These are phyloP conservation scores for Druceiella hillmani DNA, from an alignment of 2,888 invertebrate genomes.

Conservation along the genomic window DNA sequence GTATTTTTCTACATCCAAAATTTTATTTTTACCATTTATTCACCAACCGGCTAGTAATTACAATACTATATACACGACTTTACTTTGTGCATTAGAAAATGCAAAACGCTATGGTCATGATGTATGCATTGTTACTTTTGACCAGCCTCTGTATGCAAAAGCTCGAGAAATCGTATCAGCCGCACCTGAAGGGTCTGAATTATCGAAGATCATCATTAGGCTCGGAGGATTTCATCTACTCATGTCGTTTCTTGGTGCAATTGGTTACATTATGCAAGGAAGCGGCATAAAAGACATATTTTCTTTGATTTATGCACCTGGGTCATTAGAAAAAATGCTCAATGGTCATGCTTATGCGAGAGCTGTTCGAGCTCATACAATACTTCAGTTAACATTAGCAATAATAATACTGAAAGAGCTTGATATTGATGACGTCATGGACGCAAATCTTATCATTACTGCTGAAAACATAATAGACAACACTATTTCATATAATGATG, in stretches of 20 bases:
- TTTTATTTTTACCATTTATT: no score
- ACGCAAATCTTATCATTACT: conserved; percentile 25
- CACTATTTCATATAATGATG: conserved; percentile 27
- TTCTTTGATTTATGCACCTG: conserved; percentile 25
- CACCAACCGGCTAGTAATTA: no score
- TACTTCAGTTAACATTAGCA: conserved; percentile 30
- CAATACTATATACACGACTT: conserved; percentile 24
- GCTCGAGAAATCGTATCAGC: no score
- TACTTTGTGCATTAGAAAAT: conserved; percentile 22
- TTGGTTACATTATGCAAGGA: conserved; percentile 31
- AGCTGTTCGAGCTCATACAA: no score
- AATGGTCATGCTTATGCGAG: no score
- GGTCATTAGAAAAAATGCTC: no score
- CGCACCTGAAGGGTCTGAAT: no score
- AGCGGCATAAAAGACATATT: conserved; percentile 30
- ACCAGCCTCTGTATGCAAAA: no score
- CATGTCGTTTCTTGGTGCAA: conserved; percentile 30
- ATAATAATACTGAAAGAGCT: conserved; percentile 26
- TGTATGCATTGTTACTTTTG: no score
- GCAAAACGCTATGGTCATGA: conserved; percentile 23
- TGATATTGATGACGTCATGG: conserved; percentile 25
- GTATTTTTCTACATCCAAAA: conserved; percentile 17
- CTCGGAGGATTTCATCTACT: no score
- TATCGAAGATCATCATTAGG: no score
- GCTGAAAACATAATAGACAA: conserved; percentile 24